Evolutionary conservation across 2,113 vertebrate species (phyloP), one percentile per base, ranked within the genome.

Genomic region (Tachuris rubrigastra): DNA sequence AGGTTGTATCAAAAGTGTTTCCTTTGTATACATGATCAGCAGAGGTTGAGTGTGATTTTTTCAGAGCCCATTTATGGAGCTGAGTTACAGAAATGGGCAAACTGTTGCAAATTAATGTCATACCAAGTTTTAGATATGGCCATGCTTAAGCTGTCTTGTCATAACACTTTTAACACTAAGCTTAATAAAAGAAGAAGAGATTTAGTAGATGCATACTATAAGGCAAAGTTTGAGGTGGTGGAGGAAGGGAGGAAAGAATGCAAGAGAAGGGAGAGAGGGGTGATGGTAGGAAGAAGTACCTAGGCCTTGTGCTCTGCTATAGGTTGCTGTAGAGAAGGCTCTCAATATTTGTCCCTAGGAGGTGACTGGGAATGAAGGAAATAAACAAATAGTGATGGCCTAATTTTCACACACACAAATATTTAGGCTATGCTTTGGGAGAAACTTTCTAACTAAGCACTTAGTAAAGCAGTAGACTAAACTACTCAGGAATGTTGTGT

Each of bases 211-310:
- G 35, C 16, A 12, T 53, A 19, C 19, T 41, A 3, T 16, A 69
- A 65, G n/a, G 63, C 50, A 39, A 16, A 62, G 17, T 49, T 37
- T 73, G 88, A 83, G 37, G 17, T 66, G 50, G 4, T 74, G 42
- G 47, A 85, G 28, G 39, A 81, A 65, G 35, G 47, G 30, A 72
- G 30, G 74, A 59, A 63, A 78, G 49, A 56, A 73, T 37, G 55
- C 42, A 72, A 58, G 35, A 25, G 10, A 49, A 87, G 8, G 25
- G 31, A 33, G 35, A 18, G 37, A 46, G 20, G 20, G 50, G 12
- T 1, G 4, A 5, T 82, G 39, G 19, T 33, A 28, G 27, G 35
- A 78, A 18, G 74, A 82, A 59, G 62, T 24, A 37, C 0, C 0
- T 27, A 35, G 75, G 8, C 52, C 42, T 44, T 81, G 42, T 25